Percentiles rank a stretch among this genome's conserved stretches.
phyloP scores from a whole-genome alignment of 2,888 invertebrate genomes.

The Drosophila kuntzei region DNA sequence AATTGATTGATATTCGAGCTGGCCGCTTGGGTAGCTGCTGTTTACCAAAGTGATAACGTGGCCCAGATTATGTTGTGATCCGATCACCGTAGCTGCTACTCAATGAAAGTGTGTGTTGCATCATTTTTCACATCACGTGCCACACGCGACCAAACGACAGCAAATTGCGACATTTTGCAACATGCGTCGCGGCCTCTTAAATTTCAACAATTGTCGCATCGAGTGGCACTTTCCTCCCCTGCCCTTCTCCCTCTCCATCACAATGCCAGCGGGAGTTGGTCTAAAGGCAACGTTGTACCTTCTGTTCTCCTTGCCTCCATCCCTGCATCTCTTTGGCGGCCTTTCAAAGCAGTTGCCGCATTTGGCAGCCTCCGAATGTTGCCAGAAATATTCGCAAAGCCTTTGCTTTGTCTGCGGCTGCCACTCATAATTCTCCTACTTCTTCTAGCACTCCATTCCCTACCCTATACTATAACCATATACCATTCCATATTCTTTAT shows the following conservation, averaged over 20 bases:
- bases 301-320: conserved; percentile 8
- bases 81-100: conserved; percentile 59
- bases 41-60: conserved; percentile 81
- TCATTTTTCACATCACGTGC: conserved; percentile 81
- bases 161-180: conserved; percentile 78
- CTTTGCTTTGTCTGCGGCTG: conserved; percentile 60
- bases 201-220: conserved; percentile 73
- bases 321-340: conserved; percentile 32
- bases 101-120: conserved; percentile 41
- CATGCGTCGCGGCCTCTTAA: conserved; percentile 76
- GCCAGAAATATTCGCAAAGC: conserved; percentile 40
- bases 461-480: conserved; percentile 16
- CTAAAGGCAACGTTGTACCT: conserved; percentile 10
- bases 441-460: background rate
- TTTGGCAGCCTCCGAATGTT: conserved; percentile 52
- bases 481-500: conserved; percentile 24
- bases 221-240: conserved; percentile 28
- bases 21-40: conserved; percentile 33
- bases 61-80: conserved; percentile 81
- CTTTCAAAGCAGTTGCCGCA: conserved; percentile 70
- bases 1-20: conserved; percentile 77
- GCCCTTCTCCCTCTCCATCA: background rate
- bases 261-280: conserved; percentile 30
- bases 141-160: conserved; percentile 69
- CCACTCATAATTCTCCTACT: conserved; percentile 47